Conservation (phyloP, 2,113 vertebrate species). For the Sturnira hondurensis region DNA sequence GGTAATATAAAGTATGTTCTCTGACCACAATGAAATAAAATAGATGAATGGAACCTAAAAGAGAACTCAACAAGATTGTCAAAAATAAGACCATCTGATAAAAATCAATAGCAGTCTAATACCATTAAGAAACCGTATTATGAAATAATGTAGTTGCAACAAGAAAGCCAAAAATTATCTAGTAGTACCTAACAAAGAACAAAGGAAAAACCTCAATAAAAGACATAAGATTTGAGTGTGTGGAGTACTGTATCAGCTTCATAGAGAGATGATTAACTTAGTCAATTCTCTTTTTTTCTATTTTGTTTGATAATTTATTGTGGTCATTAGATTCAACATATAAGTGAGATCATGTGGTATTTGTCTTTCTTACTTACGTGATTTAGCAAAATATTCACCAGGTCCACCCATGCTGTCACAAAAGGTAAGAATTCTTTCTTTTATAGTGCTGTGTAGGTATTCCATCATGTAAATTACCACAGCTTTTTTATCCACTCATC, state of each 20-base stretch:
- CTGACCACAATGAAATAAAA: not conserved
- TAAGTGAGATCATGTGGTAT: too few relatives aligned
- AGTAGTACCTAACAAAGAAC: not conserved
- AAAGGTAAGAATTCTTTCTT: too few relatives aligned
- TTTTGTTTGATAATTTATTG: too few relatives aligned
- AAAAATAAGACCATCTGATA: not conserved
- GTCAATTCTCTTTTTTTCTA: too few relatives aligned
- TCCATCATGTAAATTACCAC: too few relatives aligned
- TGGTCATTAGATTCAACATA: too few relatives aligned
- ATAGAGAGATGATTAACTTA: not conserved
- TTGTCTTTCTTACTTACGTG: too few relatives aligned
- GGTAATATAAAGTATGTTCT: not conserved
- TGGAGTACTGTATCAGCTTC: not conserved
- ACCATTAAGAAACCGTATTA: not conserved
- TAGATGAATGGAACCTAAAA: not conserved
- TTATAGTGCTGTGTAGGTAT: too few relatives aligned
- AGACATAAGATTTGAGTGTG: not conserved
- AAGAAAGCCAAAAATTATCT: not conserved
- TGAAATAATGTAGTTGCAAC: not conserved
- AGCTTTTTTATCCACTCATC: too few relatives aligned
- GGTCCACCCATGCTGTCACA: too few relatives aligned
- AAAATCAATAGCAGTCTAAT: not conserved
- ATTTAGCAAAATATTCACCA: too few relatives aligned
- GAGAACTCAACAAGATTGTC: not conserved
- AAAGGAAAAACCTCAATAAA: not conserved